A percentile compares a stretch with the other conserved stretches of the same genome.
Evolutionary conservation across 2,797 vertebrate species (phyloP).

Genomic region (Pipistrellus pygmaeus): DNA sequence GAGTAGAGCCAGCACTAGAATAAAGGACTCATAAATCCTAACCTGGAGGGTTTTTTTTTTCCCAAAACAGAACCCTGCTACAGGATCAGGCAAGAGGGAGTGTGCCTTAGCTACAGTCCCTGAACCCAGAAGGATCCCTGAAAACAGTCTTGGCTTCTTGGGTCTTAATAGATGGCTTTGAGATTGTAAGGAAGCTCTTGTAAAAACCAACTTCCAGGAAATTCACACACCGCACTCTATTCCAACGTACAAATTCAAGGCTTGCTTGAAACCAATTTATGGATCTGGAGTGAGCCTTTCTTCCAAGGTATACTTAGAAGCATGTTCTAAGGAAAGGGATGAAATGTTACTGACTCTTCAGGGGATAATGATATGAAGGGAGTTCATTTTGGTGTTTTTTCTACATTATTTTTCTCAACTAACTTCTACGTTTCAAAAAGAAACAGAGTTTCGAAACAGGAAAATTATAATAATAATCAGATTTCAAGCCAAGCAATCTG

Average conservation of each 20-base stretch:
- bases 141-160: background rate
- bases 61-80: background rate
- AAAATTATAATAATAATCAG: background rate
- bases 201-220: background rate
- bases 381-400: background rate
- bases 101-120: rapidly evolving
- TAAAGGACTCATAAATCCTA: background rate
- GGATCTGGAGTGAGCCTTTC: background rate
- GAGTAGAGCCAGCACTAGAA: background rate
- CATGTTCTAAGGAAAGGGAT: background rate
- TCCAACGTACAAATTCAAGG: background rate
- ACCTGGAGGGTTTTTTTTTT: background rate
- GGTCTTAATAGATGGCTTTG: background rate
- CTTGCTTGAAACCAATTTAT: background rate
- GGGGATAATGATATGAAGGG: background rate
- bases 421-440: slow-evolving; percentile 10
- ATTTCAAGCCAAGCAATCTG: background rate
- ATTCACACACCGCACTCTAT: background rate
- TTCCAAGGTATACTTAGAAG: background rate
- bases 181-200: background rate
- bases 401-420: background rate
- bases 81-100: background rate
- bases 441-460: background rate
- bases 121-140: background rate
- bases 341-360: background rate